Base-by-base conservation (phyloP, 2,888 invertebrate species). In the Baronia brevicornis region DNA sequence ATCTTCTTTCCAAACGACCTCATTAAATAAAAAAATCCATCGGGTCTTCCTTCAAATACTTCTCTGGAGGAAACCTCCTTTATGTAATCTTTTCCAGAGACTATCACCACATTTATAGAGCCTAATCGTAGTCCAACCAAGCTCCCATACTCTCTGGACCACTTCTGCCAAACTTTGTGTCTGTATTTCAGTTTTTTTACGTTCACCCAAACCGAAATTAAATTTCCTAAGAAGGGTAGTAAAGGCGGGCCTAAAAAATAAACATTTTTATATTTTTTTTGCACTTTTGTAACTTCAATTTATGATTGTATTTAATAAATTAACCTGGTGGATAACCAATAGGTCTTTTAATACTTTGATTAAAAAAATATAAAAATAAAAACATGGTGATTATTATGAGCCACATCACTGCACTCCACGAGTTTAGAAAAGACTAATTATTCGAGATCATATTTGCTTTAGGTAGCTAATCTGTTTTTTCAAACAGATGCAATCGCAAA, bases 11-110 rank as follows among this genome's bases (percentile, higher is more conserved):
- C 90, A 46, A 90, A 90, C 0, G 91, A 87, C 36, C 92, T 80
- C 48, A 90, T 69, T 24, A 86, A 77, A 49, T 90, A 92, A 58
- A 91, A 89, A 52, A 90, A 91, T 5, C 91, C 91, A 54, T 89
- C 87, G 0, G 92, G 92, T 39, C 93, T 82, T 0, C 91, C 91
- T 43, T 90, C 88, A 42, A 92, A 91, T 17, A 89, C 90, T 14
- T 90, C 90, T 23, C 85, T 78, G 0, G 80, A 70, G 1, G 89
- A 78, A 3, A 89, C 87, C 51, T 91, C 89, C 43, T 84, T 88
- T 6, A 91, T 87, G 5, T 87, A 74, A 13, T 89, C 85, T 29
- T 85, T 78, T 0, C 90, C 88, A 2, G 87, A 88, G 5, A 91
- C 86, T 0, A 90, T 65, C 1, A 92, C 88, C 0, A 91, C 67